Percentiles rank a stretch among this genome's conserved stretches.
These are phyloP conservation scores for Pimephales promelas DNA, from an alignment of 2,113 vertebrate genomes.

Conservation along the genomic window DNA sequence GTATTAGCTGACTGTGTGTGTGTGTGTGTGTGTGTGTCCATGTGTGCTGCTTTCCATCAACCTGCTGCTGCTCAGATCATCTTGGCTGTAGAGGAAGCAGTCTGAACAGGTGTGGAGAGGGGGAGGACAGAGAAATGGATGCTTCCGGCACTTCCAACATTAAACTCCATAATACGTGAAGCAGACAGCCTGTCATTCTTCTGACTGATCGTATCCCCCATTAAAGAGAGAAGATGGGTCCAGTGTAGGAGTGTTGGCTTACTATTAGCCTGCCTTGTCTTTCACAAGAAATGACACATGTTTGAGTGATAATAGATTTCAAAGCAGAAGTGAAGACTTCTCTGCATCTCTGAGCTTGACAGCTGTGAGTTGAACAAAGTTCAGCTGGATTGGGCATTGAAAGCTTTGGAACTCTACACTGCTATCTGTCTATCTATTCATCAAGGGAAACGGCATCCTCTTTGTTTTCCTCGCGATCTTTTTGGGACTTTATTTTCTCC, in stretches of 20 bases:
- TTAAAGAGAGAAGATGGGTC: slow-evolving; percentile 29
- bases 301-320: slow-evolving; percentile 15
- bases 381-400: slow-evolving; percentile 49
- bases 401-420: slow-evolving; percentile 47
- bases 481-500: slow-evolving; percentile 17
- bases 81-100: slow-evolving; percentile 35
- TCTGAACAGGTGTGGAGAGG: slow-evolving; percentile 56
- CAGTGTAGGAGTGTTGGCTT: slow-evolving; percentile 17
- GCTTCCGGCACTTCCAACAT: slow-evolving; percentile 41
- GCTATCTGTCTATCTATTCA: slow-evolving; percentile 49
- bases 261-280: slow-evolving; percentile 20
- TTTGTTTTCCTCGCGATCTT: slow-evolving; percentile 36
- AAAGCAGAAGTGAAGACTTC: slow-evolving; percentile 23
- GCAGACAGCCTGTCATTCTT: slow-evolving; percentile 11
- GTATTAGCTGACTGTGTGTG: slow-evolving; percentile 20
- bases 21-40: not conserved
- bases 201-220: slow-evolving; percentile 4
- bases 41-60: slow-evolving; percentile 55
- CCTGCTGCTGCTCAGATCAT: slow-evolving; percentile 44
- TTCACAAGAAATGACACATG: slow-evolving; percentile 25
- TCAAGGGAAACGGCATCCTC: slow-evolving; percentile 26
- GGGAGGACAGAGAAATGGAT: slow-evolving; percentile 45
- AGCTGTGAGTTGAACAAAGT: slow-evolving; percentile 42
- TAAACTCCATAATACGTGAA: slow-evolving; percentile 49
- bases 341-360: slow-evolving; percentile 39